phyloP scores from a whole-genome alignment of 2,113 vertebrate species.

The Eptesicus fuscus region DNA sequence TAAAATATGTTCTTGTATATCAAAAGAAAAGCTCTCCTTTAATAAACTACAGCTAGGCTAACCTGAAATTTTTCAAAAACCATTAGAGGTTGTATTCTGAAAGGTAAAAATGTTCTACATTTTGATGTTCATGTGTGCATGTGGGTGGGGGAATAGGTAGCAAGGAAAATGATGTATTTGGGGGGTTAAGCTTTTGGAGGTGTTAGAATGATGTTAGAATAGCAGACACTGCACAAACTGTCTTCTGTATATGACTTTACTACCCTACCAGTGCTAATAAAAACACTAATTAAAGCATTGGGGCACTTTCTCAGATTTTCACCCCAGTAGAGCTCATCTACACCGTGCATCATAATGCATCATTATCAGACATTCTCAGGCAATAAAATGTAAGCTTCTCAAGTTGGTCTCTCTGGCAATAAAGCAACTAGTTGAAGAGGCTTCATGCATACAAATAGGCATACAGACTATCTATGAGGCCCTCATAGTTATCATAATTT shows the following conservation, averaged over 20 bases:
- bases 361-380: constrained; percentile 46
- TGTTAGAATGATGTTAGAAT: not conserved
- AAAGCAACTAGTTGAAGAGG: constrained; percentile 40
- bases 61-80: not conserved
- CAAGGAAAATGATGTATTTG: not conserved
- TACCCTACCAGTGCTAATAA: not conserved
- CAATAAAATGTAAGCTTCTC: constrained; percentile 46
- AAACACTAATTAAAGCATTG: constrained; percentile 29
- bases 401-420: constrained; percentile 50
- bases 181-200: not conserved
- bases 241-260: not conserved
- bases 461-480: constrained; percentile 30
- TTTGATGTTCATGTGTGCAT: not conserved
- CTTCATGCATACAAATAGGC: constrained; percentile 26
- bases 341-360: not conserved
- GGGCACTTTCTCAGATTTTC: not conserved
- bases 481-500: constrained; percentile 52
- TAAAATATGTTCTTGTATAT: not conserved
- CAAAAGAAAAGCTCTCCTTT: not conserved
- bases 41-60: not conserved
- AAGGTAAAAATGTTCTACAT: not conserved
- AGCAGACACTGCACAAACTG: not conserved
- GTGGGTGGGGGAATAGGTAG: not conserved
- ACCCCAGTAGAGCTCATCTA: not conserved
- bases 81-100: not conserved